A percentile compares a stretch with the other conserved stretches of the same genome.
Evolutionary conservation across 2,888 invertebrate genomes (phyloP).

Genomic region (Notodonta dromedarius): DNA sequence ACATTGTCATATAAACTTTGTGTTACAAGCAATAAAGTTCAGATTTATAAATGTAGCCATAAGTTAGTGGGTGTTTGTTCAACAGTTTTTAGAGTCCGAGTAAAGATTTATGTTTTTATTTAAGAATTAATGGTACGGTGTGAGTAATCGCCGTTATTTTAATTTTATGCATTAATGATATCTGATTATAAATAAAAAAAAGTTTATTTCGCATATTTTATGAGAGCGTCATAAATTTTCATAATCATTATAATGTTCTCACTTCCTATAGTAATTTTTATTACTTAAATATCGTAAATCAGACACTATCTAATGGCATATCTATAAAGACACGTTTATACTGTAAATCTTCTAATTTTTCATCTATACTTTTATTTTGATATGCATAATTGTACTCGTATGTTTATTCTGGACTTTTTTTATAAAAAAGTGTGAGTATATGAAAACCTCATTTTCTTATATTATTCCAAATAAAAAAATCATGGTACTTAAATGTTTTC

Average conservation of each 20-base stretch:
- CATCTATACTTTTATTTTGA: slow-evolving; percentile 8
- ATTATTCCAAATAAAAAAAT: slow-evolving; percentile 18
- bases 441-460: too few species aligned
- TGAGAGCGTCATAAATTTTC: slow-evolving; percentile 35
- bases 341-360: slow-evolving; percentile 13
- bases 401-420: background rate
- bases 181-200: slow-evolving; percentile 53
- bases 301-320: slow-evolving; percentile 20
- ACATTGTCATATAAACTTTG: slow-evolving; percentile 45
- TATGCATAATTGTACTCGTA: background rate
- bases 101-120: slow-evolving; percentile 83
- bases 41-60: slow-evolving; percentile 48
- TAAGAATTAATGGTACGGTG: slow-evolving; percentile 77
- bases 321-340: slow-evolving; percentile 16
- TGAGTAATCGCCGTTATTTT: slow-evolving; percentile 79
- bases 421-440: background rate
- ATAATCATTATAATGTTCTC: slow-evolving; percentile 45
- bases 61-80: slow-evolving; percentile 78
- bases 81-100: slow-evolving; percentile 71
- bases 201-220: slow-evolving; percentile 40
- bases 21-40: slow-evolving; percentile 47
- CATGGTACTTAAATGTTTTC: slow-evolving; percentile 34
- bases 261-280: slow-evolving; percentile 37
- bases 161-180: slow-evolving; percentile 74
- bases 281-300: slow-evolving; percentile 39